Conservation (phyloP, 2,113 vertebrate species). For the Forbesichthys agassizii region DNA sequence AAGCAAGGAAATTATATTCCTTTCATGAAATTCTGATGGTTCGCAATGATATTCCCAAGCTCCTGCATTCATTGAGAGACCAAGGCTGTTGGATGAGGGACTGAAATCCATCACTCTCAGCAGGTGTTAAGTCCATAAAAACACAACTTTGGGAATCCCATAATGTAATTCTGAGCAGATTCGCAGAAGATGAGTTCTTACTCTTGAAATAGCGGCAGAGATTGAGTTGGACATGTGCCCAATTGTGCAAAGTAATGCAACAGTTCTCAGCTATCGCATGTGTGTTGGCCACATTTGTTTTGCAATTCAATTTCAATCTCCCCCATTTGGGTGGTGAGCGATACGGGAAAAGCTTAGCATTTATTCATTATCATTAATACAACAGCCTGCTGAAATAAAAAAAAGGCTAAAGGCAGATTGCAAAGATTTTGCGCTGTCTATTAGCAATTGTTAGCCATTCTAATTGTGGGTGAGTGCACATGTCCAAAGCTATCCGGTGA, state of each 20-base stretch:
- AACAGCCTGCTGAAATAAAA: conserved; percentile 42
- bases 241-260: conserved; percentile 7
- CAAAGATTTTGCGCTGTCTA: not conserved
- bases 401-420: conserved; percentile 38
- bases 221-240: conserved; percentile 5
- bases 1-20: not conserved
- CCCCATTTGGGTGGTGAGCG: not conserved
- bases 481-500: conserved; percentile 32
- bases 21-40: not conserved
- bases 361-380: conserved; percentile 27
- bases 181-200: not conserved
- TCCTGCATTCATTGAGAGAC: not conserved
- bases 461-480: conserved; percentile 39
- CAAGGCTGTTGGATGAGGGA: not conserved
- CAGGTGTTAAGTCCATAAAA: not conserved
- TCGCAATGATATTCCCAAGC: not conserved
- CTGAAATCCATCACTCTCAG: not conserved
- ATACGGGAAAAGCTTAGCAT: conserved; percentile 18
- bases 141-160: not conserved
- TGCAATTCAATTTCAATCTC: not conserved
- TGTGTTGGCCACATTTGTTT: conserved; percentile 8
- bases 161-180: conserved; percentile 1
- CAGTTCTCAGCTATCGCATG: conserved; percentile 9
- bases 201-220: not conserved
- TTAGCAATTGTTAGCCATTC: conserved; percentile 19